These are phyloP conservation scores for Darevskia mixta DNA, from an alignment of 2,797 vertebrate genomes.

Conservation along the genomic window DNA sequence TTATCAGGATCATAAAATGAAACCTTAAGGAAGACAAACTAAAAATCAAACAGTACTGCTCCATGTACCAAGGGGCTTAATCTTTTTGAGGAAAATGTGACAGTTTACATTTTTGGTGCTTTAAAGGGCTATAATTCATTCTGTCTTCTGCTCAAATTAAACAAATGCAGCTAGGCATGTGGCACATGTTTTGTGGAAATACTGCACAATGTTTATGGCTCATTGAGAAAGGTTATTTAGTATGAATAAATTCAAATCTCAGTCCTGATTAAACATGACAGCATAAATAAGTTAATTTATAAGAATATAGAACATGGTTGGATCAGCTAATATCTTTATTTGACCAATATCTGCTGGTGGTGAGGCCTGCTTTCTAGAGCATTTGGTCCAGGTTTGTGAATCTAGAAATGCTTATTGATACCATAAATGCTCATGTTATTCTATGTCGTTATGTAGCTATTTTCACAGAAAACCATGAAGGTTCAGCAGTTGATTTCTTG, in stretches of 20 bases:
- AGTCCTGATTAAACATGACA: neutral
- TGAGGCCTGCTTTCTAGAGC: neutral
- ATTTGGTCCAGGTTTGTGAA: neutral
- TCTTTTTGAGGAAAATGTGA: conserved; percentile 1
- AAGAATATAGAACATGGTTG: neutral
- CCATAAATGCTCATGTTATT: neutral
- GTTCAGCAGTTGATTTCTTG: neutral
- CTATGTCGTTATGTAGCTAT: neutral
- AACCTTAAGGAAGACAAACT: conserved; percentile 6
- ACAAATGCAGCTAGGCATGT: neutral
- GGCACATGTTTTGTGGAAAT: neutral
- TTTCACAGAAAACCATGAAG: neutral
- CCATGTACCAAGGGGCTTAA: neutral
- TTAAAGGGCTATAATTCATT: neutral
- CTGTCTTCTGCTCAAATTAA: neutral
- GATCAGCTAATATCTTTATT: neutral
- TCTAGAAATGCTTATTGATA: neutral
- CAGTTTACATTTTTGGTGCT: neutral
- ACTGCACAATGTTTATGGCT: neutral
- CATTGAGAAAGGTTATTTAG: neutral
- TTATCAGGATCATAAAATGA: neutral
- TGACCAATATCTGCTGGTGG: neutral
- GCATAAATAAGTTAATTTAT: neutral
- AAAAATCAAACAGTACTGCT: neutral
- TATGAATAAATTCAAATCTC: neutral